Evolutionary conservation across 2,797 vertebrate genomes (phyloP), one percentile per base, ranked within the genome.

Genomic region (Paramormyrops hopkinsi): DNA sequence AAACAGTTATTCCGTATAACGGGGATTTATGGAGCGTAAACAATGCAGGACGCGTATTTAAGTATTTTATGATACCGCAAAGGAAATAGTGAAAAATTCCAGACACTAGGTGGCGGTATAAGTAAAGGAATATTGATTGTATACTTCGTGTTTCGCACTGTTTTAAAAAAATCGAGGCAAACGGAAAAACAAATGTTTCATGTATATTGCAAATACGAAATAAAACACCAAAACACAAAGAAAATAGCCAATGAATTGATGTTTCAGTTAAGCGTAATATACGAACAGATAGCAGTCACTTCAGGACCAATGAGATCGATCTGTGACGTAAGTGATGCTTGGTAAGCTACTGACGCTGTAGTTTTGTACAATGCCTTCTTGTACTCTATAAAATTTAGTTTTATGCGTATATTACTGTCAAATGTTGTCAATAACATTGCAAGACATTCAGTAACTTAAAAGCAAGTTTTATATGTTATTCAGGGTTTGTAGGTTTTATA

Each of bases 101-200:
- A 44, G 46, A 62, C 92, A 90, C 88, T 90, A 92, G 92, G 91
- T 92, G 92, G 90, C 88, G 91, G 91, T 89, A 92, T 62, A 92
- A 48, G 84, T 41, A 54, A 53, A 76, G 48, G 25, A 51, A 89
- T 86, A 17, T 54, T 89, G 44, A 29, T 65, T 22, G 88, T 82
- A n/a, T 88, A 54, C 65, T 87, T 37, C 0, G 6, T 19, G 51
- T 22, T 33, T 41, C 6, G 37, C 19, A 6, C 56, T 54, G 5
- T 83, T 44, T n/a, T 4, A 48, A 83, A 82, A 56, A 37, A 14
- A 19, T 33, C 44, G 85, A 82, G 33, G 62, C 79, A 62, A 87
- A 87, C 46, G 1, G 46, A 83, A 84, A 25, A 84, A 50, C 44
- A 50, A 17, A 7, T 53, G 14, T 86, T 33, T 86, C 6, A 33